These are phyloP conservation scores for Rattus norvegicus DNA, from an alignment of 2,113 vertebrate species.

Conservation along the genomic window GRCr8 NC_086031.1:92774501-92775000, in stretches of 20 bases:
- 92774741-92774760: background rate
- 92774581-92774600: background rate
- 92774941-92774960: rapidly evolving
- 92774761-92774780: background rate
- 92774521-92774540: background rate
- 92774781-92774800: background rate
- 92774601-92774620: background rate
- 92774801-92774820: background rate
- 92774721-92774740: background rate
- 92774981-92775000: background rate
- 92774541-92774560: background rate
- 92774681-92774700: background rate
- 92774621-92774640: background rate
- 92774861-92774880: background rate
- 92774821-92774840: background rate
- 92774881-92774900: background rate
- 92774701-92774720: background rate
- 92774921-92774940: background rate
- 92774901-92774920: background rate
- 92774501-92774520: background rate
- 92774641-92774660: background rate
- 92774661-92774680: background rate
- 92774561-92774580: background rate
- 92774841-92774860: background rate
- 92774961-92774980: background rate